Evolutionary conservation across 2,113 vertebrate species (phyloP).

Genomic region (Zapornia atra): DNA sequence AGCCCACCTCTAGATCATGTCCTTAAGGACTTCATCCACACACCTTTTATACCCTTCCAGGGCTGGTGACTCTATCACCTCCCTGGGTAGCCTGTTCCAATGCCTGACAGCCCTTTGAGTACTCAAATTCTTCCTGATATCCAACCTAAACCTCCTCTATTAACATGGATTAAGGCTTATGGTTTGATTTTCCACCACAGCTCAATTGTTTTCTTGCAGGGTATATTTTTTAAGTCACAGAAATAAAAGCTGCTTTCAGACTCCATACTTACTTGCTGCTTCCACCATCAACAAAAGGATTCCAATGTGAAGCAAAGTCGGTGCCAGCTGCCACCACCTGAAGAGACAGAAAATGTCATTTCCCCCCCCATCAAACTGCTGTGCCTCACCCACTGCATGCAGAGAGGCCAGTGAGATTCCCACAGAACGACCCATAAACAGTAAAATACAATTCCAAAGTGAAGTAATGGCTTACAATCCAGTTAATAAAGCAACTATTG

Average conservation of each 20-base stretch:
- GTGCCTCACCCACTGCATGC: not conserved
- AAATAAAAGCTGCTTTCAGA: not conserved
- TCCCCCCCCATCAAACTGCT: not conserved
- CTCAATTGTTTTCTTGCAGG: not conserved
- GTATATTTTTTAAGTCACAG: not conserved
- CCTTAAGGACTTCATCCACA: too few species aligned
- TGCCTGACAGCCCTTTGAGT: too few species aligned
- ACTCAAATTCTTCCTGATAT: too few species aligned
- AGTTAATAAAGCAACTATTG: not conserved
- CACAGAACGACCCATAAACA: not conserved
- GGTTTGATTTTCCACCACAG: not conserved
- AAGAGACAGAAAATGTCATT: conserved; percentile 51
- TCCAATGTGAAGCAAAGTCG: conserved; percentile 91
- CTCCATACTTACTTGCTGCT: conserved; percentile 82
- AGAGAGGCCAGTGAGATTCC: not conserved
- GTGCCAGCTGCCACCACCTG: conserved; percentile 88
- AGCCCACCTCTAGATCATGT: too few species aligned
- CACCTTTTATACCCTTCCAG: too few species aligned
- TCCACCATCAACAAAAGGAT: conserved; percentile 87
- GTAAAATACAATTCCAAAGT: not conserved
- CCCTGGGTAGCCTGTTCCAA: too few species aligned
- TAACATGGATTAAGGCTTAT: not conserved
- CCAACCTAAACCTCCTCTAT: too few species aligned
- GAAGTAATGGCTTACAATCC: not conserved
- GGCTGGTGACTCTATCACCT: too few species aligned